Conservation (phyloP, 2,888 invertebrate genomes). For the Cataglyphis rosenhaueri region DNA sequence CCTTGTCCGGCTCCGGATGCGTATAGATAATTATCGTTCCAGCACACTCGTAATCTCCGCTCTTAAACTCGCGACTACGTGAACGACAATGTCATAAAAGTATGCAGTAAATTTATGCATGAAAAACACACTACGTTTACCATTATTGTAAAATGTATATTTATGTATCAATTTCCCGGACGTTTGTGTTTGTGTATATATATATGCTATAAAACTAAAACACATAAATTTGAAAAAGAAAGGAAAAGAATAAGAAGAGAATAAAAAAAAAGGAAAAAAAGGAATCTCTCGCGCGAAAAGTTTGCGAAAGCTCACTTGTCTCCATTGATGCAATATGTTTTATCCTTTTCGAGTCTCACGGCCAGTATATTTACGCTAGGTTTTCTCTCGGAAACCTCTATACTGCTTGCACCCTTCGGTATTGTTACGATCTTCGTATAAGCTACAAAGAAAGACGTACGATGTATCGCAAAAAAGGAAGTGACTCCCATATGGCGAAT, state of each 20-base stretch:
- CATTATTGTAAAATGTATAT: conserved; percentile 29
- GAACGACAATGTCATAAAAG: conserved; percentile 26
- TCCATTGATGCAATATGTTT: conserved; percentile 92
- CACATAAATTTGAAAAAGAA: conserved; percentile 20
- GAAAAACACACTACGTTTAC: conserved; percentile 27
- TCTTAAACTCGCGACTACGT: conserved; percentile 89
- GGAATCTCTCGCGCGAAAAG: conserved; percentile 1
- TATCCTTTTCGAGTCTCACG: conserved; percentile 90
- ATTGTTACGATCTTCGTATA: conserved; percentile 88
- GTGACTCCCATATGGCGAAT: conserved; percentile 7
- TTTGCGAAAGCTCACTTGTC: conserved; percentile 81
- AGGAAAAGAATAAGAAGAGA: not conserved
- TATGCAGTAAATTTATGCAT: not conserved
- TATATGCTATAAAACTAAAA: not conserved
- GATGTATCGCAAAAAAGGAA: conserved; percentile 22
- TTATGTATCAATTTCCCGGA: conserved; percentile 23
- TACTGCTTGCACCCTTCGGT: conserved; percentile 92
- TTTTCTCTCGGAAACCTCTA: conserved; percentile 90
- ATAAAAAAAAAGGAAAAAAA: not conserved
- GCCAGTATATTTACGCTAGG: conserved; percentile 89
- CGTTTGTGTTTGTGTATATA: not conserved
- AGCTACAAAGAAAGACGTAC: conserved; percentile 84
- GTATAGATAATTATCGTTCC: conserved; percentile 93
- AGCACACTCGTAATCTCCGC: conserved; percentile 93
- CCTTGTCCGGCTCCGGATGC: conserved; percentile 90